Evolutionary conservation across 2,888 invertebrate species (phyloP).

Genomic region (Theodoxus fluviatilis): DNA sequence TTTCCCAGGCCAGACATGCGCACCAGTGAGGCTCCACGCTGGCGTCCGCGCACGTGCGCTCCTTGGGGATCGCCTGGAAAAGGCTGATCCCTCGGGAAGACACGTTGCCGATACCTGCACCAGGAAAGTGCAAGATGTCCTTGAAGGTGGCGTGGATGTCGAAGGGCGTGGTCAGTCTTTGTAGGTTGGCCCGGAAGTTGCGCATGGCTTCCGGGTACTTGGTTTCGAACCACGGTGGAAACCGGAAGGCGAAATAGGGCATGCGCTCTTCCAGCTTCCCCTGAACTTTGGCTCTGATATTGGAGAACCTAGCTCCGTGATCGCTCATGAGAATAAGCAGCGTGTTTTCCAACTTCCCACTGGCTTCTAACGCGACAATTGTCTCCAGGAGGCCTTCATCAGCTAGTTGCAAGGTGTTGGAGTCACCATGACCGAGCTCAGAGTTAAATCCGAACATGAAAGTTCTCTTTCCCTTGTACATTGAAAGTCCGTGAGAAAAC

Average conservation of each 20-base stretch:
- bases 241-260: conserved; percentile 81
- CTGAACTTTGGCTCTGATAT: conserved; percentile 82
- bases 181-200: conserved; percentile 72
- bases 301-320: conserved; percentile 82
- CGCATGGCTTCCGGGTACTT: conserved; percentile 71
- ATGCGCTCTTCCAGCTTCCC: conserved; percentile 89
- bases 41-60: conserved; percentile 84
- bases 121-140: conserved; percentile 71
- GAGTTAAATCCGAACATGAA: conserved; percentile 89
- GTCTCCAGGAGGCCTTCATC: background rate
- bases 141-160: conserved; percentile 83
- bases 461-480: conserved; percentile 75
- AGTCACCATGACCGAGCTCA: conserved; percentile 85
- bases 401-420: conserved; percentile 73
- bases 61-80: conserved; percentile 68
- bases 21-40: conserved; percentile 95
- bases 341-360: conserved; percentile 77
- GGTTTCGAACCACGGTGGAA: conserved; percentile 76
- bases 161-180: conserved; percentile 83
- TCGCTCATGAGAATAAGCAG: conserved; percentile 88
- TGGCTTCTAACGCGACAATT: conserved; percentile 66
- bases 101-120: conserved; percentile 26
- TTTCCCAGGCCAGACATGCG: conserved; percentile 83
- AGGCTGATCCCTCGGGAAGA: conserved; percentile 50
- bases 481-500: conserved; percentile 69